Percentiles rank a stretch among this genome's conserved stretches.
These are phyloP conservation scores for Apogon hyalosoma DNA, from an alignment of 2,797 vertebrate species.

Conservation along the genomic window DNA sequence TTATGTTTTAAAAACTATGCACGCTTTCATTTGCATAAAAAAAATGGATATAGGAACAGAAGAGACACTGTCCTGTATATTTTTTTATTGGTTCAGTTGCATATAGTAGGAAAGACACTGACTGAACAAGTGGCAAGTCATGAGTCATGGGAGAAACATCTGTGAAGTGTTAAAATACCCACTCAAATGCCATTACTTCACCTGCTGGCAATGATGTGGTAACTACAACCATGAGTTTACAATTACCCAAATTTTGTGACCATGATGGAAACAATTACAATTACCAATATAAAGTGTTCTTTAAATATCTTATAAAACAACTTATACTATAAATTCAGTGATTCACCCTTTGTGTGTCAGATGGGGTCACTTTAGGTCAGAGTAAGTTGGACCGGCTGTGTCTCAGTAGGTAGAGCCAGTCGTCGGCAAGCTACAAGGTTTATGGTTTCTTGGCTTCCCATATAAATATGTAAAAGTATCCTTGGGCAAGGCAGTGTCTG, in stretches of 20 bases:
- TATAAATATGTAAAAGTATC: too few relatives aligned
- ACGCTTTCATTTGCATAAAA: neutral
- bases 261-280: constrained; percentile 37
- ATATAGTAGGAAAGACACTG: neutral
- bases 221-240: constrained; percentile 40
- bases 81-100: neutral
- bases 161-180: neutral
- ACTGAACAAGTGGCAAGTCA: neutral
- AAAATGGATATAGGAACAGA: neutral
- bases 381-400: too few relatives aligned
- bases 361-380: neutral
- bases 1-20: neutral
- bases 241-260: constrained; percentile 32
- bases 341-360: neutral
- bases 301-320: constrained; percentile 6
- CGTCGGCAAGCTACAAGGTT: too few relatives aligned
- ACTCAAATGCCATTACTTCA: neutral
- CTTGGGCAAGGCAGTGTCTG: too few relatives aligned
- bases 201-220: constrained; percentile 8
- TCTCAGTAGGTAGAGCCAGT: too few relatives aligned
- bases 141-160: constrained; percentile 5
- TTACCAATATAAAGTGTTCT: constrained; percentile 15
- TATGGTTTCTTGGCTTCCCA: too few relatives aligned
- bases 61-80: neutral
- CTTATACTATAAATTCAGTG: neutral